Base-by-base conservation (phyloP, 2,888 invertebrate species). In the Eugnorisma glareosa region DNA sequence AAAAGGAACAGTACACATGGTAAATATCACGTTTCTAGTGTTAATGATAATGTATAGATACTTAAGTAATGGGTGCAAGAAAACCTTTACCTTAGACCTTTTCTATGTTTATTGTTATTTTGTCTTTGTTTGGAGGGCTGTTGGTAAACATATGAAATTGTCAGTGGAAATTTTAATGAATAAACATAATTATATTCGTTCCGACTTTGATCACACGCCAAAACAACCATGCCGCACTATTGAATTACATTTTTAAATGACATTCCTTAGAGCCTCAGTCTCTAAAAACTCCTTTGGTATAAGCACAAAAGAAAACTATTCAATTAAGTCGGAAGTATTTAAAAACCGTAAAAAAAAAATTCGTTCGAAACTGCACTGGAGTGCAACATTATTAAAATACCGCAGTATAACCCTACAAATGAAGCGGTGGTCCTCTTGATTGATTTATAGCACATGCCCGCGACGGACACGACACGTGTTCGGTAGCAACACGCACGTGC, bases 381-480 rank as follows among this genome's bases (percentile, higher is more conserved):
- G 48, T 86, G 81, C 78, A 83, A 84, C 84, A 84, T 84, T 84
- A 84, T 88, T 84, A 85, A 88, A 89, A 88, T 83, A 87, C 87
- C 89, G 64, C 83, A 81, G 83, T 85, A 87, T 87, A 82, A 86
- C 86, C 87, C 81, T 87, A 89, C 91, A 91, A 84, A 93, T 92
- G 92, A 91, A 92, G 89, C 90, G 88, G 77, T 82, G 86, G 86
- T 74, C 82, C 77, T 73, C 86, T 88, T 93, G 93, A 93, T 93
- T 93, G 93, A 93, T 93, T 93, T 93, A 93, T 86, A 75, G 86
- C 86, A 83, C 86, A 84, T 82, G 89, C 85, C 85, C 86, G 87
- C 86, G 90, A 87, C 89, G 89, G 89, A 84, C 84, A 75, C 84
- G 86, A 89, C 89, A 89, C 90, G 87, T 89, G 90, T 85, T 86